phyloP scores from a whole-genome alignment of 2,113 vertebrate species.

The Microcebus griseorufus region DNA sequence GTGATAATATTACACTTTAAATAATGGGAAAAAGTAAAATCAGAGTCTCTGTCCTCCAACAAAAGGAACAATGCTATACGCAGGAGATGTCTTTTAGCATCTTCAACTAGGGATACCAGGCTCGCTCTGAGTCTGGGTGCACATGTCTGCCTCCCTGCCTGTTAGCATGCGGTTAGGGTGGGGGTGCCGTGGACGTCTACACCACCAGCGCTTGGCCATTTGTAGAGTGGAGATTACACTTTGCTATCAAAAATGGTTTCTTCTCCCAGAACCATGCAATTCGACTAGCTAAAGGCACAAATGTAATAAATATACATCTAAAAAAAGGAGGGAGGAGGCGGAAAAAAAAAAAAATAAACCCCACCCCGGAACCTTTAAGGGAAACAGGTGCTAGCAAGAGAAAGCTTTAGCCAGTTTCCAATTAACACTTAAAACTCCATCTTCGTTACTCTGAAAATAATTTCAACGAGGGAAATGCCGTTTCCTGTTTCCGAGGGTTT shows the following conservation, averaged over 20 bases:
- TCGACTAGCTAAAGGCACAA: not conserved
- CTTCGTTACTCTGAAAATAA: conserved; percentile 19
- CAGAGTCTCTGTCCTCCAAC: not conserved
- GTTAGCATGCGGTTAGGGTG: not conserved
- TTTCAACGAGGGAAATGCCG: not conserved
- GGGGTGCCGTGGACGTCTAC: not conserved
- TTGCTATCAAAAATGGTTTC: conserved; percentile 22
- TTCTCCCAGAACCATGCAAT: not conserved
- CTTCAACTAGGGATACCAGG: not conserved
- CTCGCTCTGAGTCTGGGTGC: not conserved
- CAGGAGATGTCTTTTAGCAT: not conserved
- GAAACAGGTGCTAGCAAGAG: conserved; percentile 66
- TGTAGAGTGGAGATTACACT: conserved; percentile 50
- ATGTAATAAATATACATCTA: not conserved
- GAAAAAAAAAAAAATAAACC: not conserved
- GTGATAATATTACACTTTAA: not conserved
- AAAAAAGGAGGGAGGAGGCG: not conserved
- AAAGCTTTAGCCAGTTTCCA: not conserved
- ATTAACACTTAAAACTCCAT: conserved; percentile 44
- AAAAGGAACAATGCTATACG: not conserved
- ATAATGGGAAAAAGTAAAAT: not conserved
- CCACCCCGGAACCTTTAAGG: conserved; percentile 38
- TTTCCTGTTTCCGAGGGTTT: not conserved
- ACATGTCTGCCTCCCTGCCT: conserved; percentile 20
- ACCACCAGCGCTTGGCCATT: not conserved